Conservation (phyloP, 2,113 vertebrate genomes). For the Malaclemys terrapin region DNA sequence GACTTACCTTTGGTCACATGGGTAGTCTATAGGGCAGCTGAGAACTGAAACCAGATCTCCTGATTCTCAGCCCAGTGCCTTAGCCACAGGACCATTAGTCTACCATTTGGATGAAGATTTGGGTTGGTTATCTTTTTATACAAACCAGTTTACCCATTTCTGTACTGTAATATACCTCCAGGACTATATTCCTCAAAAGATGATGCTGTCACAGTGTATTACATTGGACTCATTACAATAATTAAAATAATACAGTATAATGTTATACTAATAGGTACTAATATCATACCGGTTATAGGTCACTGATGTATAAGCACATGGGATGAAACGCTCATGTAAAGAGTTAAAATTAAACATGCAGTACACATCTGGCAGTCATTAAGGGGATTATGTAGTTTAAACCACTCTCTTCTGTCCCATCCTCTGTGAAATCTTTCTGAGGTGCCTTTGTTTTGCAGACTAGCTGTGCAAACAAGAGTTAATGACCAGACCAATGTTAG, state of each 20-base stretch:
- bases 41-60: background rate
- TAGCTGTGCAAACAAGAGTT: background rate
- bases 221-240: background rate
- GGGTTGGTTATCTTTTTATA: background rate
- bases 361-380: background rate
- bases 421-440: background rate
- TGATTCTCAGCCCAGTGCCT: background rate
- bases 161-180: background rate
- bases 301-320: background rate
- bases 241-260: background rate
- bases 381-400: background rate
- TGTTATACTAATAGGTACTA: background rate
- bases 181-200: background rate
- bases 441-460: background rate
- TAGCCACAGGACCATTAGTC: background rate
- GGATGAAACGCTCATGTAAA: background rate
- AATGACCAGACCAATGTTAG: background rate
- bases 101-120: background rate
- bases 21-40: background rate
- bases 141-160: background rate
- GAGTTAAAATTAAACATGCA: background rate
- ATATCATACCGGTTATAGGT: background rate
- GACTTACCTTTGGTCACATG: accelerated
- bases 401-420: background rate
- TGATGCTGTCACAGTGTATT: background rate